Percentiles rank a stretch among this genome's conserved stretches.
Evolutionary conservation across 1,140 invertebrate species (phyloP).

Genomic region (Ditylenchus dipsaci): DNA sequence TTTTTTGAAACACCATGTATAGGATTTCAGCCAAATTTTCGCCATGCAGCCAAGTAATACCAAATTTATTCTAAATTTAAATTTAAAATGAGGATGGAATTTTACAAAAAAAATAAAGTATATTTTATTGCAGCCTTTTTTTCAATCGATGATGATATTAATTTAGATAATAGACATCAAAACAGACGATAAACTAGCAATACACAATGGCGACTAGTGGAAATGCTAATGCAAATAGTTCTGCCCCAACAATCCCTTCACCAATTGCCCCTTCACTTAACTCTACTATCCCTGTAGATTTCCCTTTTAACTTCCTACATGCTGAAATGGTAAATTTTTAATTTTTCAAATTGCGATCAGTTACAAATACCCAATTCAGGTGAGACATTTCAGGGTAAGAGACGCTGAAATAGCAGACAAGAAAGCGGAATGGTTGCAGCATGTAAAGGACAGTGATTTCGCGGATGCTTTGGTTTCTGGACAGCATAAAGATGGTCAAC

Average conservation of each 20-base stretch:
- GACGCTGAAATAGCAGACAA: conserved; percentile 31
- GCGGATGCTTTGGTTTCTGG: conserved; percentile 13
- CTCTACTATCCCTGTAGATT: conserved; percentile 21
- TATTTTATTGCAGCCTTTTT: no score
- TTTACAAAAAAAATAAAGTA: no score
- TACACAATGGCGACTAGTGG: no score
- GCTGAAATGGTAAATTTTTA: conserved; percentile 46
- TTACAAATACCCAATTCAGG: conserved; percentile 4
- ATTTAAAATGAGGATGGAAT: no score
- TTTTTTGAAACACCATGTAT: no score
- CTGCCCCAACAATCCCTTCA: not conserved
- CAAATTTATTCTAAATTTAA: no score
- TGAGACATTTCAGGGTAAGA: conserved; percentile 27
- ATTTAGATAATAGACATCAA: no score
- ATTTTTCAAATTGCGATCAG: no score
- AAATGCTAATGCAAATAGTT: not conserved
- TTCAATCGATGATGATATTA: no score
- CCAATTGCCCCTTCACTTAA: not conserved
- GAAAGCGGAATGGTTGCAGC: conserved; percentile 34
- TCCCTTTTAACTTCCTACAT: conserved; percentile 52
- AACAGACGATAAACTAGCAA: no score
- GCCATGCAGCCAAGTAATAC: no score
- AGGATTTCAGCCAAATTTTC: no score
- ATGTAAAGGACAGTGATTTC: conserved; percentile 14
- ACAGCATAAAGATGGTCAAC: conserved; percentile 11